Conservation (phyloP, 2,888 invertebrate genomes). For the Caenorhabditis afra region DNA sequence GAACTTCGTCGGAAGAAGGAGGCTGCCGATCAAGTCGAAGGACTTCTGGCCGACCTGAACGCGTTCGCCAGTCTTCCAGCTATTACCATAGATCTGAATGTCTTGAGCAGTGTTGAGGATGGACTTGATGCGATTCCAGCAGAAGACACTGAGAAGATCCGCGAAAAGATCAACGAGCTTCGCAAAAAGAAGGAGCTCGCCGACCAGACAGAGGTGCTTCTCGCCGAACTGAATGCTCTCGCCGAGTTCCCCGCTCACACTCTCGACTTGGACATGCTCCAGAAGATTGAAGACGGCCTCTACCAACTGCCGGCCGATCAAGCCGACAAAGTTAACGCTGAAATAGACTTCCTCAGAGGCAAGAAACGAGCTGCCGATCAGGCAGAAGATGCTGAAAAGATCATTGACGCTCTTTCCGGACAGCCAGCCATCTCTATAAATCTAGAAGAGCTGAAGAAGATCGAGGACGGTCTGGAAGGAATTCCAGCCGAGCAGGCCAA, state of each 20-base stretch:
- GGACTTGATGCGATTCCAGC: no score
- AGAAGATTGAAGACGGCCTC: slow-evolving; percentile 14
- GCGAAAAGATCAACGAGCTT: slow-evolving; percentile 26
- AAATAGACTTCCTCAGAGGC: slow-evolving; percentile 35
- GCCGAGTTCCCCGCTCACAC: slow-evolving; percentile 16
- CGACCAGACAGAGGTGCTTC: slow-evolving; percentile 26
- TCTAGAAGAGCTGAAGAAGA: slow-evolving; percentile 11
- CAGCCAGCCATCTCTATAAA: slow-evolving; percentile 28
- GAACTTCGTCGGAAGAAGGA: slow-evolving; percentile 25
- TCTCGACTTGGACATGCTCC: slow-evolving; percentile 26
- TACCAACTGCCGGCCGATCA: slow-evolving; percentile 12
- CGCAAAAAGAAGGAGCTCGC: slow-evolving; percentile 26
- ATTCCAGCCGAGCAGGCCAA: slow-evolving; percentile 28
- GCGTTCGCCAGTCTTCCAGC: slow-evolving; percentile 18
- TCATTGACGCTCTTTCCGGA: slow-evolving; percentile 1
- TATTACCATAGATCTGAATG: slow-evolving; percentile 36
- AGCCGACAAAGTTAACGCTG: slow-evolving; percentile 1
- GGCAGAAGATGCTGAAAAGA: slow-evolving; percentile 2
- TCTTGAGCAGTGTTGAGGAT: slow-evolving; percentile 36
- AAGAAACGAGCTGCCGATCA: slow-evolving; percentile 17
- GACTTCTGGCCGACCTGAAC: slow-evolving; percentile 17
- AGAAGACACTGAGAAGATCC: slow-evolving; percentile 16
- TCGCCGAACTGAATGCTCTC: slow-evolving; percentile 26
- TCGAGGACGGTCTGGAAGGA: slow-evolving; percentile 21
- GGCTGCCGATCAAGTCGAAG: slow-evolving; percentile 16